A percentile compares a stretch with the other conserved stretches of the same genome.
These are phyloP conservation scores for Phasianus colchicus DNA, from an alignment of 2,113 vertebrate species.

Conservation along the genomic window DNA sequence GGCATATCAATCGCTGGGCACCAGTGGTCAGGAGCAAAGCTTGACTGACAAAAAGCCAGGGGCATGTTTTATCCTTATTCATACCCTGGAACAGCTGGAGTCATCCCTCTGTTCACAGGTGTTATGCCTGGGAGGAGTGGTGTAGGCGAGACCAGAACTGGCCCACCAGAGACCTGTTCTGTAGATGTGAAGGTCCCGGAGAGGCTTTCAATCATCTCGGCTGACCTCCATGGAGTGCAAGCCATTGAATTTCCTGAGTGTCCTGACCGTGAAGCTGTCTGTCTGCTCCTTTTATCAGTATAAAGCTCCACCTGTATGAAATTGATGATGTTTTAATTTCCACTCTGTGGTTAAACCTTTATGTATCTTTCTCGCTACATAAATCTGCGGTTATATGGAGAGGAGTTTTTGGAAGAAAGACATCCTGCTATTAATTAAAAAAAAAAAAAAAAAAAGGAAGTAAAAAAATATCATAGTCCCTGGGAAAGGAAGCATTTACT, in stretches of 20 bases:
- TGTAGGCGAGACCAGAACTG: neutral
- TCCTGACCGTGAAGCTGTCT: neutral
- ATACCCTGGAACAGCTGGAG: neutral
- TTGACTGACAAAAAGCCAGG: neutral
- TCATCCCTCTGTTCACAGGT: accelerated
- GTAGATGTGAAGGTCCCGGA: neutral
- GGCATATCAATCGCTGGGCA: neutral
- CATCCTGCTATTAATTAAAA: slow-evolving; percentile 2
- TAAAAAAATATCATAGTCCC: neutral
- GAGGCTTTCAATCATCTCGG: neutral
- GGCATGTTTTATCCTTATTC: neutral
- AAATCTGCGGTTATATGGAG: slow-evolving; percentile 10
- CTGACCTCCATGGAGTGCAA: neutral
- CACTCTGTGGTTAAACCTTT: slow-evolving; percentile 5
- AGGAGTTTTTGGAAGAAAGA: slow-evolving; percentile 2
- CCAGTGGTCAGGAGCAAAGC: neutral
- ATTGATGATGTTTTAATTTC: slow-evolving; percentile 24
- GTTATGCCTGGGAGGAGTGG: neutral
- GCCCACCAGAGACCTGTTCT: neutral
- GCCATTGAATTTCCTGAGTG: neutral
- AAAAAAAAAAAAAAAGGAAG: neutral
- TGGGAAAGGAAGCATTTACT: slow-evolving; percentile 9
- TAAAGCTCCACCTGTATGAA: neutral
- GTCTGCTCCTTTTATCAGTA: neutral
- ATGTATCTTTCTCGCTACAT: neutral